A percentile compares a stretch with the other conserved stretches of the same genome.
Evolutionary conservation across 1,140 invertebrate species (phyloP).

Genomic region (Lepidurus apus): DNA sequence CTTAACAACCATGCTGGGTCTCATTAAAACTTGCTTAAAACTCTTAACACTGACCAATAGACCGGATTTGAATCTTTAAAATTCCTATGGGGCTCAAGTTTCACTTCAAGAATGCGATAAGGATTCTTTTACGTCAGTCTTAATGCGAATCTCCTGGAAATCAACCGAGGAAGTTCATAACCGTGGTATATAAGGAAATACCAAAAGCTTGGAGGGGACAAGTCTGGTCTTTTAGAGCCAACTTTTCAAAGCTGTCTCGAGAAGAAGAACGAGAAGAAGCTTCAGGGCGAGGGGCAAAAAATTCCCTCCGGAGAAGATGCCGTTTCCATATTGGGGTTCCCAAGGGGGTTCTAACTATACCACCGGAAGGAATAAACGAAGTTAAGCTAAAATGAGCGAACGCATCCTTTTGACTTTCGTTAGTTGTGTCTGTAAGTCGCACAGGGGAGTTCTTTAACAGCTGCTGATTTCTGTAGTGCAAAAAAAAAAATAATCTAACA

Average conservation of each 20-base stretch:
- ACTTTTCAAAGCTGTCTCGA: background rate
- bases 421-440: background rate
- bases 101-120: background rate
- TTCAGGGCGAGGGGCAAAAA: background rate
- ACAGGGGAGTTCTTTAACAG: background rate
- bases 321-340: background rate
- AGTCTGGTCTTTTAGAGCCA: background rate
- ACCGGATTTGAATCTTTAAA: background rate
- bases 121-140: background rate
- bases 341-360: background rate
- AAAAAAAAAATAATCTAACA: too few relatives aligned
- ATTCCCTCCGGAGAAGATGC: background rate
- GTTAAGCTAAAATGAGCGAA: background rate
- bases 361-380: background rate
- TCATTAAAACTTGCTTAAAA: background rate
- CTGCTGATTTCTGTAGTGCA: background rate
- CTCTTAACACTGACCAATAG: background rate
- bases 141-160: slow-evolving; percentile 7
- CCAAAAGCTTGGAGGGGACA: background rate
- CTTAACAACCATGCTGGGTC: background rate
- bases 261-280: background rate
- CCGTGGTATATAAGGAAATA: background rate
- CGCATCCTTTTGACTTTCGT: background rate
- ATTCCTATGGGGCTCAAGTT: background rate
- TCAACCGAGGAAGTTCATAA: background rate